These are phyloP conservation scores for Campodea augens DNA, from an alignment of 1,140 invertebrate genomes.

Conservation along the genomic window DNA sequence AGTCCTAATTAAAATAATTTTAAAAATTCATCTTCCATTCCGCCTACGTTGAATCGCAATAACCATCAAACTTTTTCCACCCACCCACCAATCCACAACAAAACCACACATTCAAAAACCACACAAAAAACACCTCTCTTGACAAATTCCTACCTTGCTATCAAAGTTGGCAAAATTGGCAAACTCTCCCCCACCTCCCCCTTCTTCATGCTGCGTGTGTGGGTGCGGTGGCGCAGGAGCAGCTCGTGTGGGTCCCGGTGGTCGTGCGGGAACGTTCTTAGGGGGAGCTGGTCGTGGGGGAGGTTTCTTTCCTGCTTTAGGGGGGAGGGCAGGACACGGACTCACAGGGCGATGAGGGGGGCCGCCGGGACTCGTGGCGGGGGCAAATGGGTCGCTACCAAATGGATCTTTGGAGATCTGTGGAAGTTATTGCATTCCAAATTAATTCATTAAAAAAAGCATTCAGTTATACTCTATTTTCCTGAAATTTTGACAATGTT, in stretches of 20 bases:
- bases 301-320: slow-evolving; percentile 69
- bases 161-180: slow-evolving; percentile 73
- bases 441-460: too few species aligned
- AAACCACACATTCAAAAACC: too few species aligned
- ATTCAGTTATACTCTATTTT: too few species aligned
- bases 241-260: slow-evolving; percentile 21
- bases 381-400: slow-evolving; percentile 70
- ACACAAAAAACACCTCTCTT: too few species aligned
- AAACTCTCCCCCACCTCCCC: slow-evolving; percentile 30
- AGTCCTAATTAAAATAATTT: too few species aligned
- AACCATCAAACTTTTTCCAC: too few species aligned
- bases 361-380: slow-evolving; percentile 33
- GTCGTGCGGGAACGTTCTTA: slow-evolving; percentile 35
- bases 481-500: too few species aligned
- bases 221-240: slow-evolving; percentile 25
- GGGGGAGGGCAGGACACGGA: slow-evolving; percentile 61
- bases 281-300: slow-evolving; percentile 69
- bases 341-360: slow-evolving; percentile 39
- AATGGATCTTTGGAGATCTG: slow-evolving; percentile 69
- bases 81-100: too few species aligned
- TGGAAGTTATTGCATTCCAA: too few species aligned
- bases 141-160: slow-evolving; percentile 43
- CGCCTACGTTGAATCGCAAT: too few species aligned
- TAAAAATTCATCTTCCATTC: too few species aligned
- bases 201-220: slow-evolving; percentile 13